A percentile compares a stretch with the other conserved stretches of the same genome.
Evolutionary conservation across 2,113 vertebrate species (phyloP).

Genomic region (Rana temporaria): DNA sequence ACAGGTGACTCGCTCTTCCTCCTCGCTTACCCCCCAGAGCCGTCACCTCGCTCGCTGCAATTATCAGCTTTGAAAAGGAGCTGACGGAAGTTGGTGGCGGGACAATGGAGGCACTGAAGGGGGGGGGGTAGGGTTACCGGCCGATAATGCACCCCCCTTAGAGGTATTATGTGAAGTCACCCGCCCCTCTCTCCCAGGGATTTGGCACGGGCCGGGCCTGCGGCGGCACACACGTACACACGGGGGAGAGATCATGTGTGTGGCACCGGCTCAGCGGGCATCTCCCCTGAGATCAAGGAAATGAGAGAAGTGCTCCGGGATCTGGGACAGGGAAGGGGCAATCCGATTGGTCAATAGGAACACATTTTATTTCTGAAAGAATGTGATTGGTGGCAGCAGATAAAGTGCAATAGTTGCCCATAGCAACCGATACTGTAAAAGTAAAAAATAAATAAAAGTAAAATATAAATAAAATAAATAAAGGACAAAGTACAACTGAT

Average conservation of each 20-base stretch:
- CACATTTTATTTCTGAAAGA: too few relatives aligned
- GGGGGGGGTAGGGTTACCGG: constrained; percentile 47
- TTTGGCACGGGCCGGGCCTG: constrained; percentile 3
- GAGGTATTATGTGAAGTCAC: constrained; percentile 44
- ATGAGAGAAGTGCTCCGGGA: too few relatives aligned
- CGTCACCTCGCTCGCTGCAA: constrained; percentile 14
- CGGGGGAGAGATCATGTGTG: not conserved
- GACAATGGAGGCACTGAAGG: constrained; percentile 28
- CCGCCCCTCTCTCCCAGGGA: constrained; percentile 45
- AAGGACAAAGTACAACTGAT: too few relatives aligned
- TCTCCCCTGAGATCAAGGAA: too few relatives aligned
- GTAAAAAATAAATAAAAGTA: too few relatives aligned
- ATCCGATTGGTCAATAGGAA: too few relatives aligned
- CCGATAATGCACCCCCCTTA: constrained; percentile 38
- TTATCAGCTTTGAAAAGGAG: constrained; percentile 9
- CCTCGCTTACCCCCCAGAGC: constrained; percentile 33
- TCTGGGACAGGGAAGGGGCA: too few relatives aligned
- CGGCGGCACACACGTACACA: constrained; percentile 8
- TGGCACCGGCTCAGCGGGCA: too few relatives aligned
- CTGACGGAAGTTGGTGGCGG: constrained; percentile 31
- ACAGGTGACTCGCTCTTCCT: constrained; percentile 11
- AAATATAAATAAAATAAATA: too few relatives aligned
- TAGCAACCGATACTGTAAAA: too few relatives aligned
- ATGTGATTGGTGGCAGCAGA: too few relatives aligned
- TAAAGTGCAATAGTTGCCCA: too few relatives aligned